Percentiles rank a stretch among this genome's conserved stretches.
phyloP scores from a whole-genome alignment of 2,113 vertebrate species.

The Glareola pratincola region DNA sequence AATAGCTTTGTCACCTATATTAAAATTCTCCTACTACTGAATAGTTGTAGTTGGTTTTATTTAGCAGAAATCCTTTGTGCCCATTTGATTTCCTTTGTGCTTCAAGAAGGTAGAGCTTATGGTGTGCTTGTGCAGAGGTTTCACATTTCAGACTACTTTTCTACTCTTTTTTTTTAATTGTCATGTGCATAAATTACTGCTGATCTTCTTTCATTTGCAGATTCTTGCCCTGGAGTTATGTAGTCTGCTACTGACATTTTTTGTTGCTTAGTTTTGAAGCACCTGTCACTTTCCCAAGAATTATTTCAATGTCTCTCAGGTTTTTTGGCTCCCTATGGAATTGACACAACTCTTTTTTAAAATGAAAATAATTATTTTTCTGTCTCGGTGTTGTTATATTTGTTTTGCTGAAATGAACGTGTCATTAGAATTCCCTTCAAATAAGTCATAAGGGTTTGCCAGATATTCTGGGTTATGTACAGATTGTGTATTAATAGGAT shows the following conservation, averaged over 20 bases:
- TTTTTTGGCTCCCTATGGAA: not conserved
- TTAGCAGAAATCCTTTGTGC: not conserved
- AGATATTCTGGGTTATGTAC: not conserved
- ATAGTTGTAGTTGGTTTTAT: not conserved
- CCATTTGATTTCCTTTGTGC: not conserved
- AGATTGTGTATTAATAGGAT: not conserved
- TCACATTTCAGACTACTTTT: not conserved
- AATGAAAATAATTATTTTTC: not conserved
- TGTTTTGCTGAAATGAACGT: not conserved
- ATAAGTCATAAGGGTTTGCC: not conserved
- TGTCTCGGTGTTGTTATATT: not conserved
- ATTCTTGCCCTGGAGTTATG: not conserved
- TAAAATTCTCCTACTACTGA: not conserved
- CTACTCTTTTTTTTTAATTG: not conserved
- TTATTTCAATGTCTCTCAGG: not conserved
- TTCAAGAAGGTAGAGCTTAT: not conserved
- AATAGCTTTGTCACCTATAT: not conserved
- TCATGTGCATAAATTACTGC: not conserved
- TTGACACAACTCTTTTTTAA: not conserved
- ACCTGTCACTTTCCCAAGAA: not conserved
- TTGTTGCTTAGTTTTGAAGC: not conserved
- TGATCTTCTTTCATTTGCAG: not conserved
- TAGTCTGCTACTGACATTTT: not conserved
- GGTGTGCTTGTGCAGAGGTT: not conserved
- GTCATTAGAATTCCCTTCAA: slow-evolving; percentile 5